phyloP scores from a whole-genome alignment of 2,888 invertebrate genomes.

The Stenolophus ochropezus region DNA sequence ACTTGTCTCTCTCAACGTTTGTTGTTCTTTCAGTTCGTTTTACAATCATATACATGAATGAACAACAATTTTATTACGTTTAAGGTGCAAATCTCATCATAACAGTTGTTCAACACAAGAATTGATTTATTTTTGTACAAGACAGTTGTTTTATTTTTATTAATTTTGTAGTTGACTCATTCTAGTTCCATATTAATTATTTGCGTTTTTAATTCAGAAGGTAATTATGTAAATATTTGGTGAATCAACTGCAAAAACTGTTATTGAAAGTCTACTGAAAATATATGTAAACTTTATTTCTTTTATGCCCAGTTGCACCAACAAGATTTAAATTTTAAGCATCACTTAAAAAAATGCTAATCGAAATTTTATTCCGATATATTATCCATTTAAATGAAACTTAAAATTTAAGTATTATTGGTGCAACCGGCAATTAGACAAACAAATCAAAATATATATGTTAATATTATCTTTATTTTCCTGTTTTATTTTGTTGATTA shows the following conservation, averaged over 20 bases:
- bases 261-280: slow-evolving; percentile 35
- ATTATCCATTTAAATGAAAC: too few species aligned
- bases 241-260: slow-evolving; percentile 20
- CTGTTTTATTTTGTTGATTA: not conserved
- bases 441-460: slow-evolving; percentile 40
- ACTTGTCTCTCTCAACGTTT: slow-evolving; percentile 50
- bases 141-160: slow-evolving; percentile 26
- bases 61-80: slow-evolving; percentile 43
- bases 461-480: slow-evolving; percentile 29
- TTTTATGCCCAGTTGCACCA: too few species aligned
- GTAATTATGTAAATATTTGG: slow-evolving; percentile 20
- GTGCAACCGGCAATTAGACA: too few species aligned
- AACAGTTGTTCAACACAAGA: slow-evolving; percentile 17
- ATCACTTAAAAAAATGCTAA: too few species aligned
- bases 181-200: slow-evolving; percentile 24
- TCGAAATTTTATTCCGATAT: too few species aligned
- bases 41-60: slow-evolving; percentile 22
- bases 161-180: slow-evolving; percentile 23
- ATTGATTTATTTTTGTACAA: slow-evolving; percentile 43
- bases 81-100: slow-evolving; percentile 40
- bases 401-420: too few species aligned
- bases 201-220: not conserved
- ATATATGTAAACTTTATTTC: slow-evolving; percentile 35
- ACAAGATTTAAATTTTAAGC: too few species aligned
- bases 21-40: slow-evolving; percentile 47